Percentiles rank a stretch among this genome's conserved stretches.
phyloP scores from a whole-genome alignment of 2,113 vertebrate genomes.

The Tretioscincus oriximinensis region DNA sequence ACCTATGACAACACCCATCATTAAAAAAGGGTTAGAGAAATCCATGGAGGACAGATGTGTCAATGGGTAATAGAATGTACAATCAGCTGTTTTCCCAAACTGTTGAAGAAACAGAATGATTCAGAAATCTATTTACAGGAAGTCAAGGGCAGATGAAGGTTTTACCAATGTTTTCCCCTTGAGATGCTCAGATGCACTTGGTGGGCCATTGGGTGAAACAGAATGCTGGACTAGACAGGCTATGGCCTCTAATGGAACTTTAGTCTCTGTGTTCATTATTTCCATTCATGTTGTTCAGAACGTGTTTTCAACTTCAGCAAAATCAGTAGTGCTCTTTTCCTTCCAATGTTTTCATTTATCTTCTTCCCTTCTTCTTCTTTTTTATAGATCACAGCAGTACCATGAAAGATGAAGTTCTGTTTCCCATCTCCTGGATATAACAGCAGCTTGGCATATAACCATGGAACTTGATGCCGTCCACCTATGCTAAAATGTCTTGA shows the following conservation, averaged over 20 bases:
- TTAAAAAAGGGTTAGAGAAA: too few species aligned
- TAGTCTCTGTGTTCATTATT: neutral
- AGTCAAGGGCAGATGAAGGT: too few species aligned
- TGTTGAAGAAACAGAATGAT: too few species aligned
- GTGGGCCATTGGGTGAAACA: too few species aligned
- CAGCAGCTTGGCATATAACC: slow-evolving; percentile 44
- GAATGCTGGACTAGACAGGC: too few species aligned
- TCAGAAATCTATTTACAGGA: too few species aligned
- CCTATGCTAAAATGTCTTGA: slow-evolving; percentile 66
- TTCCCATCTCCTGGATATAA: slow-evolving; percentile 35
- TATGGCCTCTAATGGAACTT: neutral
- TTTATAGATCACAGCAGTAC: slow-evolving; percentile 65
- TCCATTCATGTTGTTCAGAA: neutral
- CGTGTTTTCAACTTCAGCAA: neutral
- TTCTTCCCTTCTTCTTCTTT: neutral
- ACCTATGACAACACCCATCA: too few species aligned
- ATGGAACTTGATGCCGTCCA: slow-evolving; percentile 56
- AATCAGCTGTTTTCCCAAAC: too few species aligned
- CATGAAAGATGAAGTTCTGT: slow-evolving; percentile 59
- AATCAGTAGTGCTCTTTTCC: neutral
- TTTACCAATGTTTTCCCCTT: too few species aligned
- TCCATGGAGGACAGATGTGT: too few species aligned
- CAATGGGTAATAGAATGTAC: too few species aligned
- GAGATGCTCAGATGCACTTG: too few species aligned
- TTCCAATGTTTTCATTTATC: slow-evolving; percentile 25